Base-by-base conservation (phyloP, 2,888 invertebrate genomes). In the Lycocerus yunnanus region DNA sequence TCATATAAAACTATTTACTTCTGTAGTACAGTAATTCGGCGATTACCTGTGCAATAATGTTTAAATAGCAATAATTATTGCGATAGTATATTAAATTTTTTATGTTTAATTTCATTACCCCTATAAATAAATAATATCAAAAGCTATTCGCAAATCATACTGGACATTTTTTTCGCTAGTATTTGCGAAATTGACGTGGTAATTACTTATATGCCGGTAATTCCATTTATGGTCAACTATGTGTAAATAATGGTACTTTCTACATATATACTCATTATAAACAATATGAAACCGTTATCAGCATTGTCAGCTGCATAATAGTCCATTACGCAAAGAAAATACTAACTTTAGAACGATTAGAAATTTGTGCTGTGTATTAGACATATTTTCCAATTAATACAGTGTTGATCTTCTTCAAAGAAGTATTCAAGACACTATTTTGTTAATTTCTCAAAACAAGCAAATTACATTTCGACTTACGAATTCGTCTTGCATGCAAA, bases 401-500 rank as follows among this genome's bases (percentile, higher is more conserved):
- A 3, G 10, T 10, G 3, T 24, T 24, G 3, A 24, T 5, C 43
- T 6, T 13, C 13, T n/a, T 6, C 5, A 11, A 60, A 16, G 60
- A 60, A 60, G 13, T 60, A 16, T 15, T 15, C 16, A 15, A 6
- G 15, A 5, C 15, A 60, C 11, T 10, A 60, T 3, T 60, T 59
- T 18, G 61, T 15, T 15, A 15, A 61, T 16, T 61, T 16, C 2
- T 15, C 2, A 63, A 63, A 18, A 8, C 10, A 63, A 8, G 13
- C 16, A 14, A 61, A 61, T 16, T 61, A 9, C 61, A 15, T 15
- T 61, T 16, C 11, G 10, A 61, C 61, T 67, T 65, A 68, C 69
- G 60, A 73, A 69, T 73, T 73, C 18, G 67, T 27, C 58, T 66
- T 71, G 60, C 71, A 72, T 63, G n/a, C n/a, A n/a, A n/a, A 72